phyloP scores from a whole-genome alignment of 2,113 vertebrate species.

The Origma solitaria region DNA sequence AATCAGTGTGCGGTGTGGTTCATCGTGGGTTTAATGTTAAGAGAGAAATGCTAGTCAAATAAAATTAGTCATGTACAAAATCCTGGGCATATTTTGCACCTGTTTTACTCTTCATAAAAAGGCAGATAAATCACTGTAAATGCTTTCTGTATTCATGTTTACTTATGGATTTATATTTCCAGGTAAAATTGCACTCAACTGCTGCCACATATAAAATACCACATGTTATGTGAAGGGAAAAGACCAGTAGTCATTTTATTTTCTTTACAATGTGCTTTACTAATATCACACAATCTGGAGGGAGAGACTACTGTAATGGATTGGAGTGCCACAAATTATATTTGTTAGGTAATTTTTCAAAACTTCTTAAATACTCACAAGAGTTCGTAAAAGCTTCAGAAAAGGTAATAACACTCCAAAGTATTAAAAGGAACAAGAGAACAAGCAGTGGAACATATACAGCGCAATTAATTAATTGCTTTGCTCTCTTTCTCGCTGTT shows the following conservation, averaged over 20 bases:
- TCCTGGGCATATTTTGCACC: background rate
- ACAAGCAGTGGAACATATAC: background rate
- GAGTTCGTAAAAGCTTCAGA: background rate
- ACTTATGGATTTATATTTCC: background rate
- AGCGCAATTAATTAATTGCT: background rate
- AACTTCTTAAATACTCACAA: background rate
- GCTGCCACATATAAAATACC: background rate
- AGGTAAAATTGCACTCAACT: background rate
- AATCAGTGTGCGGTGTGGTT: rapidly evolving
- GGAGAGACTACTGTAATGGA: background rate
- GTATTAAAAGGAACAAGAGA: background rate
- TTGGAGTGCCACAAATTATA: background rate
- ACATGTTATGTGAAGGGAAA: background rate
- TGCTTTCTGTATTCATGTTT: background rate
- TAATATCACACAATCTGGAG: background rate
- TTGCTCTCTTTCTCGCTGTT: background rate
- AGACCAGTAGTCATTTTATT: background rate
- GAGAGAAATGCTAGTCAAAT: background rate
- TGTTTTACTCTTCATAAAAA: background rate
- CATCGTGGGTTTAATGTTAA: background rate
- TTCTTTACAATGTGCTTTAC: background rate
- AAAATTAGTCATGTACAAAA: background rate
- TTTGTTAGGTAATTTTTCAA: background rate
- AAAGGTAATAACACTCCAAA: background rate
- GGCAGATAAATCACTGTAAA: background rate